These are phyloP conservation scores for Drosophila recens DNA, from an alignment of 2,888 invertebrate genomes.

Conservation along the genomic window DNA sequence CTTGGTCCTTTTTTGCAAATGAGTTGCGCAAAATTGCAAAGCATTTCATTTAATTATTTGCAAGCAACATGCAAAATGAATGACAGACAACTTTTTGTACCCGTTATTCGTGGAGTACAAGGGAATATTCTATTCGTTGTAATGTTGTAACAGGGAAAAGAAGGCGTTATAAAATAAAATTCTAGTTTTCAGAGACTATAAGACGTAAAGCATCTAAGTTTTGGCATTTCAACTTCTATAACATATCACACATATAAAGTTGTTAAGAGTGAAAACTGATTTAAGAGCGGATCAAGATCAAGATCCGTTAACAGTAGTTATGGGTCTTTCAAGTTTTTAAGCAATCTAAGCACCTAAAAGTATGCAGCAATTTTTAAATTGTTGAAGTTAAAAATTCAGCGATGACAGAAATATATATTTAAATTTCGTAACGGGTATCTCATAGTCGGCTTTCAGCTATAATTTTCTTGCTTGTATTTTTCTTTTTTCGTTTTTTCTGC, in stretches of 20 bases:
- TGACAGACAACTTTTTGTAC: slow-evolving; percentile 18
- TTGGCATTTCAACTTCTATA: too few relatives aligned
- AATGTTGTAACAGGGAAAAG: not conserved
- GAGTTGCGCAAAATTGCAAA: slow-evolving; percentile 36
- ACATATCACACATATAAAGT: too few relatives aligned
- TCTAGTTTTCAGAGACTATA: too few relatives aligned
- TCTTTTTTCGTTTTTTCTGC: slow-evolving; percentile 4
- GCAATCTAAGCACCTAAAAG: too few relatives aligned
- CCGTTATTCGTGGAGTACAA: not conserved
- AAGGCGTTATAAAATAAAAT: too few relatives aligned
- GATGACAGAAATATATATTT: too few relatives aligned
- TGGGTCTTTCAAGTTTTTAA: not conserved
- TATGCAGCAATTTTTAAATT: not conserved
- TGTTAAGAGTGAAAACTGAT: not conserved
- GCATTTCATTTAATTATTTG: slow-evolving; percentile 51
- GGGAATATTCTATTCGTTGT: not conserved
- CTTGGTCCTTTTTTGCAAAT: slow-evolving; percentile 19
- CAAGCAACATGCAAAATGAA: slow-evolving; percentile 40
- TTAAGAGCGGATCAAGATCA: too few relatives aligned
- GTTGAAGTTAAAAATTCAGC: not conserved
- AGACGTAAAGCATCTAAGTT: too few relatives aligned
- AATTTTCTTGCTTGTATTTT: not conserved
- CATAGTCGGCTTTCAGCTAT: not conserved
- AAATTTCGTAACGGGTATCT: not conserved
- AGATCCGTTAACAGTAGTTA: not conserved